Base-by-base conservation (phyloP, 2,888 invertebrate genomes). In the Nycteola revayana region DNA sequence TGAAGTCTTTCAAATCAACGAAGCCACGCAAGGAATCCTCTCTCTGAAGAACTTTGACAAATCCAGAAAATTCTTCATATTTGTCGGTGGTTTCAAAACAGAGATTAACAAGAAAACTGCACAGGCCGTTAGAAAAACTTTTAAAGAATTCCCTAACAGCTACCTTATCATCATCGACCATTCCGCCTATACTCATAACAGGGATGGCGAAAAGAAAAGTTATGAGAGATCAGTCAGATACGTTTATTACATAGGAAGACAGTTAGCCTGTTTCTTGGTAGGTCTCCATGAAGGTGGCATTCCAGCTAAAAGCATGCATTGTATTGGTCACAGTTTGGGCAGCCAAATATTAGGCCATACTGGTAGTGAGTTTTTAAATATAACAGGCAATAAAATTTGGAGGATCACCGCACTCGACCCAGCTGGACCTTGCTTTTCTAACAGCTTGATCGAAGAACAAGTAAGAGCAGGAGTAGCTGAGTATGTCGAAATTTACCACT, bases 401-500 rank as follows among this genome's bases (percentile, higher is more conserved):
- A 72, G 79, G 17, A 77, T 88, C 3, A 81, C 84, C 0, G 88
- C 78, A 1, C 53, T 87, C 4, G 88, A 88, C 28, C 88, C 88
- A 1, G 88, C 88, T 28, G 87, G 87, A 0, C 88, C 88, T 2
- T 88, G 87, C 37, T 88, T 84, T 40, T 70, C 79, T 0, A 77
- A 81, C 10, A 80, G 76, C 35, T 51, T 70, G 0, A 69, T 77
- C 1, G 61, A 83, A 25, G 79, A 89, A 9, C 84, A 91, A 48
- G 65, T 92, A 0, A 79, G 90, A 28, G 76, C 86, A 9, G 85
- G 86, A 3, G 90, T 92, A 11, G 92, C 92, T 0, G 75, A 84
- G 0, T 90, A 91, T 50, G 92, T 92, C 0, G 91, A 92, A 57
- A 86, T 90, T 0, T 86, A 91, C 42, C 92, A 92, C 57, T 92